phyloP scores from a whole-genome alignment of 2,797 vertebrate genomes.

The Eutrigla gurnardus region DNA sequence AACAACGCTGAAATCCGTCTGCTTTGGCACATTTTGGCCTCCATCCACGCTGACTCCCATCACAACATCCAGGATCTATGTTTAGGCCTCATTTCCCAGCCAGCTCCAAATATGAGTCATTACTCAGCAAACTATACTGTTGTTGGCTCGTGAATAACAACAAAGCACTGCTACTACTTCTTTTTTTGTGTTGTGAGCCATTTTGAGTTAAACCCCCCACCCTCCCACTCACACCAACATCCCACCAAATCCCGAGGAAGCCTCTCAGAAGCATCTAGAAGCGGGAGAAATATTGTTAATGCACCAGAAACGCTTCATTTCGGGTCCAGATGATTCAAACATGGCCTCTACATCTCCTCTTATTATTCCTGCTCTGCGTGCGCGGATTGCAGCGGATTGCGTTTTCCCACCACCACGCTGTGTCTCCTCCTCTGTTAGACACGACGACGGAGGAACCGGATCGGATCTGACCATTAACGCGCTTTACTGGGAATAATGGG shows the following conservation, averaged over 20 bases:
- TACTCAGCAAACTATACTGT: constrained; percentile 42
- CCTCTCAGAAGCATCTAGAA: constrained; percentile 41
- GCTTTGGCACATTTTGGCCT: constrained; percentile 5
- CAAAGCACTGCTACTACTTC: neutral
- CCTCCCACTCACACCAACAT: neutral
- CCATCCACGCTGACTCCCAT: neutral
- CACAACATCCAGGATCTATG: constrained; percentile 2
- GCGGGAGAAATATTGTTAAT: constrained; percentile 25
- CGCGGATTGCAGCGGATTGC: constrained; percentile 68
- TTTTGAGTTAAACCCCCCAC: neutral
- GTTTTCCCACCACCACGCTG: constrained; percentile 44
- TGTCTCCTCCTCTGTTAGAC: neutral
- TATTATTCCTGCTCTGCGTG: constrained; percentile 31
- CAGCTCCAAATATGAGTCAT: constrained; percentile 27
- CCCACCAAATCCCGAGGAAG: neutral
- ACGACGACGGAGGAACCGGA: constrained; percentile 32
- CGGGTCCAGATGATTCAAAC: constrained; percentile 35
- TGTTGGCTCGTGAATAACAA: constrained; percentile 14
- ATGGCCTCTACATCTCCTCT: constrained; percentile 43
- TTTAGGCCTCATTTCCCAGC: constrained; percentile 1
- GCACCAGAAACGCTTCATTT: constrained; percentile 29
- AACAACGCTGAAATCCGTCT: neutral
- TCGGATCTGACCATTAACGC: constrained; percentile 19
- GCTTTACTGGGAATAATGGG: neutral
- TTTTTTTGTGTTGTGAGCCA: constrained; percentile 7